Conservation (phyloP, 2,113 vertebrate genomes). For the Morone chrysops region DNA sequence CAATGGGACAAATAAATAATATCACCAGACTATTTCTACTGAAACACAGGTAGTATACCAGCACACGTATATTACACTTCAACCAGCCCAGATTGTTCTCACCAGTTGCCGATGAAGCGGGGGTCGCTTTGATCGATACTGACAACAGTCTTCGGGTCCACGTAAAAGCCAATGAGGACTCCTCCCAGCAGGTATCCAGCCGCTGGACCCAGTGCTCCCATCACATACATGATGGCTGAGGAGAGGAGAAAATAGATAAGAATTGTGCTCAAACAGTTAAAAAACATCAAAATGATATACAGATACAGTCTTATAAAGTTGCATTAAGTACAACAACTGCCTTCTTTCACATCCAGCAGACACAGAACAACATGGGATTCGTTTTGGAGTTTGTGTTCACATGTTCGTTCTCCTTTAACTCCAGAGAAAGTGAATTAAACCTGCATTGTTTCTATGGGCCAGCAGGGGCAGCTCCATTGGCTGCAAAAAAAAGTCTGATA, state of each 20-base stretch:
- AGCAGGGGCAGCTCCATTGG: too few species aligned
- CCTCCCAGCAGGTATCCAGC: slow-evolving; percentile 97
- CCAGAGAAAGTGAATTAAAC: background rate
- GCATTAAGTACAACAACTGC: background rate
- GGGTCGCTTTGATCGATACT: slow-evolving; percentile 96
- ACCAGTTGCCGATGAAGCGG: slow-evolving; percentile 99
- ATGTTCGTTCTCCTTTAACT: background rate
- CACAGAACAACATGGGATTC: too few species aligned
- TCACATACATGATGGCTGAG: slow-evolving; percentile 97
- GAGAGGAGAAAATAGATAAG: background rate
- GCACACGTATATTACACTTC: background rate
- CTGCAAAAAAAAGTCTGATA: too few species aligned
- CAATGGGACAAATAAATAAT: background rate
- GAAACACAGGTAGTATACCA: background rate
- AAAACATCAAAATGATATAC: background rate
- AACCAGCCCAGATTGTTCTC: slow-evolving; percentile 67
- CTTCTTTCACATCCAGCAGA: background rate
- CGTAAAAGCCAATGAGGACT: slow-evolving; percentile 98
- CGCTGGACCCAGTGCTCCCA: slow-evolving; percentile 97
- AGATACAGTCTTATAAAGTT: too few species aligned
- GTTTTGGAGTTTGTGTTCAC: background rate
- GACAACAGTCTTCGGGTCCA: slow-evolving; percentile 91
- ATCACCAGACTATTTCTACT: background rate
- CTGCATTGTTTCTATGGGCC: too few species aligned
- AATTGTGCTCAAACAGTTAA: background rate